phyloP scores from a whole-genome alignment of 2,797 vertebrate genomes.

The Chromobotia macracanthus region DNA sequence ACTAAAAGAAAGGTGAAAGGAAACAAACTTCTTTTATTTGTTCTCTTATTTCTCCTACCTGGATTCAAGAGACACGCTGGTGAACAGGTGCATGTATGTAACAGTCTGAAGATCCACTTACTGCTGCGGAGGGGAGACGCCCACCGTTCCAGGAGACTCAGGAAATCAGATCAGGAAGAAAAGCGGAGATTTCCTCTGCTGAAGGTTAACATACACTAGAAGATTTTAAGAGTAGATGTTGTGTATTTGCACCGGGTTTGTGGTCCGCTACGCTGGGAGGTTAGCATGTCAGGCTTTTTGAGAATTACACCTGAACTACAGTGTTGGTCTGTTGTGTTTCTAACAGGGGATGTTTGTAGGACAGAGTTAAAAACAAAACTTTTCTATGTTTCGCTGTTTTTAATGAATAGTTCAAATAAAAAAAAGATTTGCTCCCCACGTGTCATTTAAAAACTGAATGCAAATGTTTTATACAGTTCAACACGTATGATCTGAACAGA shows the following conservation, averaged over 20 bases:
- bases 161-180: conserved; percentile 49
- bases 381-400: background rate
- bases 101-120: conserved; percentile 55
- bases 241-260: background rate
- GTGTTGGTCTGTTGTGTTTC: conserved; percentile 42
- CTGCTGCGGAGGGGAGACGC: conserved; percentile 35
- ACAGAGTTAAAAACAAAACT: background rate
- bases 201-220: conserved; percentile 51
- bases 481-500: no score
- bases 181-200: conserved; percentile 36
- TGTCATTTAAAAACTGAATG: no score
- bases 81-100: background rate
- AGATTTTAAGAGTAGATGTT: conserved; percentile 16
- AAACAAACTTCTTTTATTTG: conserved; percentile 38
- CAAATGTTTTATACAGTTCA: no score
- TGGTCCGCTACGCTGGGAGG: conserved; percentile 32
- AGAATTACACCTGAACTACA: conserved; percentile 55
- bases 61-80: conserved; percentile 17
- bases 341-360: background rate
- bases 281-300: conserved; percentile 49
- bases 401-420: no score
- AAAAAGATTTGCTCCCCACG: no score
- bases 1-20: conserved; percentile 56
- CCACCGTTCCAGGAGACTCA: conserved; percentile 25
- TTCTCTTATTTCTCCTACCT: conserved; percentile 32